Base-by-base conservation (phyloP, 2,113 vertebrate genomes). In the Suncus etruscus region DNA sequence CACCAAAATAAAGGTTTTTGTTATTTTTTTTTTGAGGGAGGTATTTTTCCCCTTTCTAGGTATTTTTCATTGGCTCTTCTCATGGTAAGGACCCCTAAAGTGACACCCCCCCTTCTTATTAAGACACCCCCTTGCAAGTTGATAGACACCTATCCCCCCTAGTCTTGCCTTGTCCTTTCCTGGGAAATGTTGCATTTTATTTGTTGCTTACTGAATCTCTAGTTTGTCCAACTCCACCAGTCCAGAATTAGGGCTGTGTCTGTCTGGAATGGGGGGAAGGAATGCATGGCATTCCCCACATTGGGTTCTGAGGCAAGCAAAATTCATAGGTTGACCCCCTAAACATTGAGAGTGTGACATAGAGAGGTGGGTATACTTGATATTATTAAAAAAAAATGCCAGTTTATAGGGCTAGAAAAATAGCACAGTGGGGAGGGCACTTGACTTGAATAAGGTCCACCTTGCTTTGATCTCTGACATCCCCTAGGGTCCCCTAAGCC, bases 161-260 rank as follows among this genome's bases (percentile, higher is more conserved):
- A 61, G 58, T 63, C 83, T 90, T 58, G 88, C 85, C 81, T 45
- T 51, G 73, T 58, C 87, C 87, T 91, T 91, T 85, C 47, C 75
- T 2, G 51, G 68, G 78, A 87, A n/a, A 70, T 6, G 0, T 18
- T 29, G 81, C 31, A 73, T 84, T 83, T 45, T 72, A 77, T 63
- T 86, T 87, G 80, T 86, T 48, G 90, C 89, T 51, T 22, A 48
- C 50, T 14, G 58, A 20, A 47, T 76, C 84, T 85, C 25, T 25
- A 22, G 2, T 86, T 73, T 39, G 51, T 77, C 74, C 50, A 89
- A 31, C n/a, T 89, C 68, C 51, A 83, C 92, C 45, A 0, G 10
- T 69, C 8, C 31, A 79, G 78, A 70, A 20, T 22, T 51, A 31
- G 66, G 45, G 29, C 69, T 74, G 81, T 10, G n/a, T 20, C 47